Base-by-base conservation (phyloP, 2,797 vertebrate genomes). In the Catharus ustulatus region DNA sequence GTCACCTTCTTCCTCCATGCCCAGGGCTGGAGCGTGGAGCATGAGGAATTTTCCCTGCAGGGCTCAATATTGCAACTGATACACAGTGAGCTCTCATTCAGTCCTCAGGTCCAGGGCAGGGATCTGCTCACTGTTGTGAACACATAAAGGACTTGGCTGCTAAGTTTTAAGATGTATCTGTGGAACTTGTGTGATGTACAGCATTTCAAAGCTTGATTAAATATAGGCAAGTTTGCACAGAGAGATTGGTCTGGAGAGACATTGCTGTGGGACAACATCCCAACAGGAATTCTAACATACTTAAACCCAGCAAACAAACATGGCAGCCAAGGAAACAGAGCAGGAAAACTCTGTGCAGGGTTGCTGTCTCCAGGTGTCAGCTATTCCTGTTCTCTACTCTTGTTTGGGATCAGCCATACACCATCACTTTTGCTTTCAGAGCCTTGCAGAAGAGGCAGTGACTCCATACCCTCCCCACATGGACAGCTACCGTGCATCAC, bases 31-130 rank as follows among this genome's bases (percentile, higher is more conserved):
- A 64, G 40, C 14, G 64, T 3, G 8, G 26, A 71, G 21, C 0
- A 0, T 55, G 13, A 74, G 32, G 42, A 90, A 32, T 54, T 63
- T n/a, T 51, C 46, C 9, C 30, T 75, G 29, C 43, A 51, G 49
- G 17, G 10, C 2, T 74, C 8, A 4, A 10, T 51, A 38, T 7
- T 0, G 1, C 1, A 4, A 7, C 32, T 64, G 15, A 24, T 11
- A 7, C 0, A 0, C 0, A 0, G 4, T 3, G 21, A 74, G 36
- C 6, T 69, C n/a, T 89, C 10, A 1, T 27, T 45, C 32, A 59
- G 40, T 42, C 32, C 64, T 58, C 36, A 71, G 6, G 16, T 7
- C 16, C 21, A 14, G 32, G 23, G 10, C 24, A 34, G 19, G 11
- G 34, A 32, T 38, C 11, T 75, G 19, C 30, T 82, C 4, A 1